These are phyloP conservation scores for Xylota sylvarum DNA, from an alignment of 2,888 invertebrate genomes.

Conservation along the genomic window DNA sequence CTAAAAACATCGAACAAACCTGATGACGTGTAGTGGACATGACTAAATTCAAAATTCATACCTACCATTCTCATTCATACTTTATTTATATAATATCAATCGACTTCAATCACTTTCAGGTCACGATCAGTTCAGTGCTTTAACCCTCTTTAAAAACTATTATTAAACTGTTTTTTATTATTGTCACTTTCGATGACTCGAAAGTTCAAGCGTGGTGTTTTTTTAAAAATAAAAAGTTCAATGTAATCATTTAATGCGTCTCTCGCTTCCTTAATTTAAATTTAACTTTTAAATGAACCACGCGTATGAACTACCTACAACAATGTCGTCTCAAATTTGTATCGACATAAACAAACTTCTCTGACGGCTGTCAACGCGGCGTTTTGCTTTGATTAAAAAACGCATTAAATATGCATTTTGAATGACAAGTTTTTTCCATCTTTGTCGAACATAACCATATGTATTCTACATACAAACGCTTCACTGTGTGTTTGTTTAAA, in stretches of 20 bases:
- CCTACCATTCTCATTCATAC: too few relatives aligned
- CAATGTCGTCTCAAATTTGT: conserved; percentile 24
- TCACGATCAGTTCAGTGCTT: neutral
- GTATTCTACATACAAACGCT: neutral
- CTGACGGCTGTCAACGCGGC: conserved; percentile 18
- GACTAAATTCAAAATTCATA: too few relatives aligned
- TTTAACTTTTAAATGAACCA: conserved; percentile 44
- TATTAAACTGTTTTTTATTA: conserved; percentile 1
- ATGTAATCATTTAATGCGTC: conserved; percentile 31
- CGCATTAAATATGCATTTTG: conserved; percentile 46
- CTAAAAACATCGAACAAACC: too few relatives aligned
- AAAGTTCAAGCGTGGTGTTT: conserved; percentile 32
- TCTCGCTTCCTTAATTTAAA: conserved; percentile 24
- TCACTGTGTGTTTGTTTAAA: neutral
- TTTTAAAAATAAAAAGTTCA: conserved; percentile 39
- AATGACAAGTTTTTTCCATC: conserved; percentile 26
- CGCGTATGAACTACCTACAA: conserved; percentile 10
- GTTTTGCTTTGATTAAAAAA: conserved; percentile 49
- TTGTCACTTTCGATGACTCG: neutral
- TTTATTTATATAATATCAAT: neutral
- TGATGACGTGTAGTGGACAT: too few relatives aligned
- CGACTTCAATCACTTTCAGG: neutral
- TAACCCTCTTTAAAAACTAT: neutral
- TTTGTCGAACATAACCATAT: neutral
- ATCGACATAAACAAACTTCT: conserved; percentile 14